These are phyloP conservation scores for Antechinus stuartii DNA, from an alignment of 2,113 vertebrate genomes.

Conservation along the genomic window DNA sequence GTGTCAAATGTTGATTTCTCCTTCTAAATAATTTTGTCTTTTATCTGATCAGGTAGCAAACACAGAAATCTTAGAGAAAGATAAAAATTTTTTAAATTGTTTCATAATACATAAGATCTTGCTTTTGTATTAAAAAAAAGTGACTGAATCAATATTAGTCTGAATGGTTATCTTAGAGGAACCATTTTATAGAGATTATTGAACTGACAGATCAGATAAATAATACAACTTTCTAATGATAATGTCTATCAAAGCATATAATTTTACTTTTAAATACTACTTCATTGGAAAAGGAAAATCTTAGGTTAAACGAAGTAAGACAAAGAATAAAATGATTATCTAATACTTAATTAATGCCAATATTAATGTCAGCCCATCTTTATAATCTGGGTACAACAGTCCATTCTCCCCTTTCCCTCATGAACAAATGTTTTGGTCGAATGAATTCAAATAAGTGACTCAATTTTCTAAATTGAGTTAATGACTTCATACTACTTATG, in stretches of 20 bases:
- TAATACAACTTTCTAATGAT: background rate
- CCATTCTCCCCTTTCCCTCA: background rate
- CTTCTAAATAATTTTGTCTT: background rate
- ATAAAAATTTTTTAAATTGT: background rate
- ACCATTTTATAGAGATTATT: background rate
- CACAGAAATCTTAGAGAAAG: background rate
- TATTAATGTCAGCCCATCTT: background rate
- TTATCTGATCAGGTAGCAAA: background rate
- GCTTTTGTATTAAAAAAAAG: background rate
- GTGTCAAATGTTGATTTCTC: background rate
- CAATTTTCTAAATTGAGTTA: background rate
- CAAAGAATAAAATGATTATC: background rate
- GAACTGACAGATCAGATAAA: background rate
- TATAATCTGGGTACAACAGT: background rate
- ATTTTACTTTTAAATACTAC: background rate
- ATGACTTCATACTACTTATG: background rate
- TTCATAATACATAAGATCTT: constrained; percentile 6
- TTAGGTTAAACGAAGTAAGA: constrained; percentile 44
- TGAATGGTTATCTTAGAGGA: background rate
- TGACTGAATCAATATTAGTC: background rate
- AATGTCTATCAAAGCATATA: background rate
- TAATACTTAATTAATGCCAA: background rate
- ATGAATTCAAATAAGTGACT: background rate
- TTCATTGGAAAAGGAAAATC: constrained; percentile 35
- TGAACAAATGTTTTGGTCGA: background rate